Evolutionary conservation across 1,140 invertebrate genomes (phyloP), one percentile per base, ranked within the genome.

Genomic region (Nebria ingens): DNA sequence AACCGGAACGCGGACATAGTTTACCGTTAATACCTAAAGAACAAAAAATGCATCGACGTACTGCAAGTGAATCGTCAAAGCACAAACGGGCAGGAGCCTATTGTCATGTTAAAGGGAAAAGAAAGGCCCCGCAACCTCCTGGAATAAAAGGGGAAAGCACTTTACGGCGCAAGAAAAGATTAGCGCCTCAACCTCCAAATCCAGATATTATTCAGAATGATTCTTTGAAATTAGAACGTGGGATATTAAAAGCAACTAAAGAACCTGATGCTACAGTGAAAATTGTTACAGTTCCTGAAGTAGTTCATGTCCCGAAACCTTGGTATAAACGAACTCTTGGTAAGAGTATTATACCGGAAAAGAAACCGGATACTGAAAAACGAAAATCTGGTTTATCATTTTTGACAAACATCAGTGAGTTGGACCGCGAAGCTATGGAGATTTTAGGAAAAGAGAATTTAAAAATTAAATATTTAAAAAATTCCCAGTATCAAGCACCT

Each of bases 351-450:
- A 65, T 73, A 52, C 68, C 25, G 75, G 71, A 73, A 0, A 62
- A 61, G 22, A 67, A 66, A 25, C 66, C 67, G 54, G 65, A 68
- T 21, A 68, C 73, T 1, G 69, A 74, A 9, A 83, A 83, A 62
- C 68, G 81, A 20, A 76, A 72, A 53, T 82, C 80, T 0, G 78
- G 79, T 9, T 65, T 83, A 6, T 84, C 80, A 19, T 76, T 86
- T 55, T 67, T 89, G n/a, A 81, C 83, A 0, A 89, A 85, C 64
- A 88, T 89, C 58, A 89, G 86, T 64, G 85, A 89, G 64, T 70
- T 89, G 19, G 87, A 91, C 66, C 77, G 83, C 62, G 85, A 89
- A 71, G 86, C 87, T 1, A 77, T 80, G 0, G 83, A 85, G 65
- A 87, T 89, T 56, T 79, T 89, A 77, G 81, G 55, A 73, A 77